Percentiles rank a stretch among this genome's conserved stretches.
These are phyloP conservation scores for Lipophrys pholis DNA, from an alignment of 2,113 vertebrate species.

Conservation along the genomic window DNA sequence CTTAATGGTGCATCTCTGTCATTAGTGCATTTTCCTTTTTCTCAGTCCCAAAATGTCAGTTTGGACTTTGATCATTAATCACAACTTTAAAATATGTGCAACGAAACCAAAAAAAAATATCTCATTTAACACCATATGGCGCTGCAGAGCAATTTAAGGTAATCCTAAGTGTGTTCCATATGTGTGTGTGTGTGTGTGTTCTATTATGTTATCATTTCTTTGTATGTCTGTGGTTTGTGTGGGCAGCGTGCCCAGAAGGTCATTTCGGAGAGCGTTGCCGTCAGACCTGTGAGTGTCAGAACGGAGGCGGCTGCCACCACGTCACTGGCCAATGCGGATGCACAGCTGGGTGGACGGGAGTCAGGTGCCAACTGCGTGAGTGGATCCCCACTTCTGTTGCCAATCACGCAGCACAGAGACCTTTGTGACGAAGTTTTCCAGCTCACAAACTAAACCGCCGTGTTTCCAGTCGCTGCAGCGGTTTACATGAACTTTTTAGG, in stretches of 20 bases:
- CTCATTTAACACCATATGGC: not conserved
- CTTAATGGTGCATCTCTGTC: slow-evolving; percentile 75
- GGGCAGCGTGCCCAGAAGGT: slow-evolving; percentile 71
- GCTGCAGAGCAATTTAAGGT: slow-evolving; percentile 3
- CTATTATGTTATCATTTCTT: not conserved
- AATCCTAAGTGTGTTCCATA: slow-evolving; percentile 20
- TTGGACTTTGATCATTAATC: slow-evolving; percentile 57
- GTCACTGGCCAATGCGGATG: slow-evolving; percentile 65
- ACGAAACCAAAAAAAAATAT: slow-evolving; percentile 31
- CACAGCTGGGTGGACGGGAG: slow-evolving; percentile 60
- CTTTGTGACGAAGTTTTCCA: not conserved
- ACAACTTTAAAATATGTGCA: slow-evolving; percentile 50
- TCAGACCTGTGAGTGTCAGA: slow-evolving; percentile 74
- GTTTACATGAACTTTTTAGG: no score
- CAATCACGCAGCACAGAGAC: slow-evolving; percentile 9
- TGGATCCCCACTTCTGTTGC: slow-evolving; percentile 38
- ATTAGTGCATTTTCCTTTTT: slow-evolving; percentile 68
- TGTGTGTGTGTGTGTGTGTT: slow-evolving; percentile 6
- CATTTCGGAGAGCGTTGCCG: slow-evolving; percentile 69
- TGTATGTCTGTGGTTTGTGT: slow-evolving; percentile 15
- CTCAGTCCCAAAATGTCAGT: slow-evolving; percentile 58
- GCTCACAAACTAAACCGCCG: not conserved
- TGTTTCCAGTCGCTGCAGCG: not conserved
- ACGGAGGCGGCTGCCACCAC: slow-evolving; percentile 72
- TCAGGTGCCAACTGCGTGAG: slow-evolving; percentile 78